These are phyloP conservation scores for Exaiptasia diaphana DNA, from an alignment of 64 coral and sea anemone genomes.

Conservation along the genomic window DNA sequence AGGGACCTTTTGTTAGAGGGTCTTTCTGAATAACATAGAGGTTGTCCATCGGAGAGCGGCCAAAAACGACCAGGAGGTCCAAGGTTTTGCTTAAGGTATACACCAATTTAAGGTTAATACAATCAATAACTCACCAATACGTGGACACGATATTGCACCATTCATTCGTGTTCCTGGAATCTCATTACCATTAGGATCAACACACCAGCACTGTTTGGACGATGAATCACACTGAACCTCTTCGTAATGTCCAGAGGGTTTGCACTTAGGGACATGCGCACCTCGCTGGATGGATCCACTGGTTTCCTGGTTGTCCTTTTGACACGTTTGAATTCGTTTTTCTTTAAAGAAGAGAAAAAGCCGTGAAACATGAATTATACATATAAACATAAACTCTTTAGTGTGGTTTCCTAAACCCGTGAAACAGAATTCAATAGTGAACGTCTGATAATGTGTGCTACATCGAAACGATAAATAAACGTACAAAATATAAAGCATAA, in stretches of 20 bases:
- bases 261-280: slow-evolving; percentile 55
- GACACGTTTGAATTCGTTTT: slow-evolving; percentile 31
- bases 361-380: not conserved
- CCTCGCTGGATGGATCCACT: slow-evolving; percentile 19
- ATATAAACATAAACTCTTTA: not conserved
- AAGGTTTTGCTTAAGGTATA: too few relatives aligned
- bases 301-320: slow-evolving; percentile 50
- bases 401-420: too few relatives aligned
- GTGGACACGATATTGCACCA: slow-evolving; percentile 25
- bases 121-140: slow-evolving; percentile 24
- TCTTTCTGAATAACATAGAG: too few relatives aligned
- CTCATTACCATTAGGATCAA: slow-evolving; percentile 51
- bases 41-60: too few relatives aligned
- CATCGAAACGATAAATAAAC: not conserved
- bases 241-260: slow-evolving; percentile 49
- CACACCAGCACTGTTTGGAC: slow-evolving; percentile 54
- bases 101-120: too few relatives aligned
- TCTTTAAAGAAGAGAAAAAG: not conserved
- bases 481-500: too few relatives aligned
- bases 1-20: too few relatives aligned
- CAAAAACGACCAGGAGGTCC: too few relatives aligned
- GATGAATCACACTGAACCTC: slow-evolving; percentile 64
- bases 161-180: slow-evolving; percentile 16
- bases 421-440: too few relatives aligned
- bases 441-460: too few relatives aligned